These are phyloP conservation scores for Phymanthus crucifer DNA, from an alignment of 92 coral and sea anemone species.

Conservation along the genomic window DNA sequence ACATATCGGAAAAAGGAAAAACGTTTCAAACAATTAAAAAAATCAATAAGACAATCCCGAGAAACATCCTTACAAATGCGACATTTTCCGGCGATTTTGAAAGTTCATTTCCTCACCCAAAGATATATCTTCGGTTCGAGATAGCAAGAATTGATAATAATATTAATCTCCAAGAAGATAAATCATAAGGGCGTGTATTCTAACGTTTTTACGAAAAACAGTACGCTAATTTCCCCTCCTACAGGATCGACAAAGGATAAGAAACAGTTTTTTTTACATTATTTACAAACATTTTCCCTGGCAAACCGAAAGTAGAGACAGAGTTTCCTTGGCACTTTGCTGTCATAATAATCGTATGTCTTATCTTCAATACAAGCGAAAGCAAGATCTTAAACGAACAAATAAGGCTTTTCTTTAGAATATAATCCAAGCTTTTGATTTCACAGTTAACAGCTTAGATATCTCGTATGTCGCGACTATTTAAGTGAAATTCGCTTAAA, in stretches of 20 bases:
- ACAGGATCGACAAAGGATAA: neutral
- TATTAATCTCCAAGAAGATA: neutral
- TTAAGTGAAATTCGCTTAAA: too few relatives aligned
- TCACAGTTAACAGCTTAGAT: too few relatives aligned
- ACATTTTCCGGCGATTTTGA: conserved; percentile 5
- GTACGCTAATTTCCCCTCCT: neutral
- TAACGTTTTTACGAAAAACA: neutral
- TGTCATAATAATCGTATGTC: too few relatives aligned
- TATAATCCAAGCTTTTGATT: too few relatives aligned
- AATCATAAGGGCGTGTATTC: neutral
- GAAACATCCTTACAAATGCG: neutral
- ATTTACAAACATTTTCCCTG: too few relatives aligned
- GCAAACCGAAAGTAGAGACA: neutral
- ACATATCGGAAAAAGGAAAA: neutral
- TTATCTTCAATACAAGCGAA: too few relatives aligned
- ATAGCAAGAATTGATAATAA: neutral
- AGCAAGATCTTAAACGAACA: too few relatives aligned
- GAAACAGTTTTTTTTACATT: too few relatives aligned
- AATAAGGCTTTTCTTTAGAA: too few relatives aligned
- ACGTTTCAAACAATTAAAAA: conserved; percentile 9
- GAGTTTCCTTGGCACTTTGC: neutral
- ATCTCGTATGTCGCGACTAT: too few relatives aligned
- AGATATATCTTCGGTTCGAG: conserved; percentile 6
- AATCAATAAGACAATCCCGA: neutral
- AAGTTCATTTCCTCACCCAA: neutral